Evolutionary conservation across 1,140 invertebrate species (phyloP).

Genomic region (Apis laboriosa): DNA sequence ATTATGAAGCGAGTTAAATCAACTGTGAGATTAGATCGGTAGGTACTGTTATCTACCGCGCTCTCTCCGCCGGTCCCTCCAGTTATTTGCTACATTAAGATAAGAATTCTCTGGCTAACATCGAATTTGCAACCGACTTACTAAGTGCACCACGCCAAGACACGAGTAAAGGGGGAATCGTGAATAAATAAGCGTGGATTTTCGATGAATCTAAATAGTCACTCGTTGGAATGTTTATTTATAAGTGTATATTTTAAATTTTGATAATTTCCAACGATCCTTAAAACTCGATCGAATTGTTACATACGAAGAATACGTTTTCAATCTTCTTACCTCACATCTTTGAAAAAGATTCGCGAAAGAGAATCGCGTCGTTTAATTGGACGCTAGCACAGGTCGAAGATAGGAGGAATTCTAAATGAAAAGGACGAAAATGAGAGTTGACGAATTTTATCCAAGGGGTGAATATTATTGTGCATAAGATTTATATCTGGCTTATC

Average conservation of each 20-base stretch:
- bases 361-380: neutral
- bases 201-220: neutral
- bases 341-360: neutral
- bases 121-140: constrained; percentile 65
- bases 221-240: too few relatives aligned
- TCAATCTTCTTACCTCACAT: too few relatives aligned
- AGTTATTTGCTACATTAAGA: constrained; percentile 79
- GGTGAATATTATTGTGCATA: constrained; percentile 26
- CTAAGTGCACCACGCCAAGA: constrained; percentile 46
- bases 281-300: too few relatives aligned
- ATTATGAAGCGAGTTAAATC: constrained; percentile 81
- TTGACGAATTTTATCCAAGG: constrained; percentile 17
- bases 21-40: constrained; percentile 78
- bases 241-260: too few relatives aligned
- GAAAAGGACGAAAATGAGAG: neutral
- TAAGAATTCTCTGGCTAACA: constrained; percentile 74
- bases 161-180: neutral
- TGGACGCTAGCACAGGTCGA: too few relatives aligned
- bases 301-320: too few relatives aligned
- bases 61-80: constrained; percentile 70
- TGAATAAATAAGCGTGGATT: neutral
- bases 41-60: constrained; percentile 75
- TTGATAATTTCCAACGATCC: too few relatives aligned
- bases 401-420: neutral
- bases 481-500: constrained; percentile 39